Percentiles rank a stretch among this genome's conserved stretches.
These are phyloP conservation scores for Neuroterus valhalla DNA, from an alignment of 1,140 invertebrate genomes.

Conservation along the genomic window DNA sequence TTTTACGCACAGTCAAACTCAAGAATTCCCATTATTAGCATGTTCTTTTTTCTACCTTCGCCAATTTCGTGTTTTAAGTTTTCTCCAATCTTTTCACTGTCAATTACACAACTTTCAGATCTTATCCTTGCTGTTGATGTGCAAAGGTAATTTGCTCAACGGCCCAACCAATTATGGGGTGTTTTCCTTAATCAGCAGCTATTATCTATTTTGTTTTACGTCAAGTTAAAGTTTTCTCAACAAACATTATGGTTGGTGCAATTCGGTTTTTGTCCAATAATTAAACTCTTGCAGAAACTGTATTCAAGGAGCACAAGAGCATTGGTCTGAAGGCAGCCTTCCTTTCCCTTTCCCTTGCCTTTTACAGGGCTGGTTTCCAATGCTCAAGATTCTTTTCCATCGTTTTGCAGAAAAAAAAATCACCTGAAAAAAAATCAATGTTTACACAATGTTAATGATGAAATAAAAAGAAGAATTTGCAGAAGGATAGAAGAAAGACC, in stretches of 20 bases:
- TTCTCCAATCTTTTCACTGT: neutral
- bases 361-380: too few species aligned
- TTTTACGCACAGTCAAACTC: constrained; percentile 6
- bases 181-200: too few species aligned
- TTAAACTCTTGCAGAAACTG: too few species aligned
- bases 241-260: neutral
- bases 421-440: neutral
- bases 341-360: too few species aligned
- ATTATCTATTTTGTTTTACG: neutral
- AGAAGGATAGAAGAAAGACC: neutral
- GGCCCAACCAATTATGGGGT: too few species aligned
- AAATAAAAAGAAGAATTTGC: neutral
- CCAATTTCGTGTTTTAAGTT: constrained; percentile 5
- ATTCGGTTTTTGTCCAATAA: neutral
- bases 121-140: neutral
- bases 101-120: constrained; percentile 6
- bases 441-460: neutral
- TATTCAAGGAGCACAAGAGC: too few species aligned
- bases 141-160: too few species aligned
- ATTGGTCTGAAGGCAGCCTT: too few species aligned
- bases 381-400: neutral
- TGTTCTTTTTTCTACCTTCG: neutral
- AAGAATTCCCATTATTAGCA: neutral
- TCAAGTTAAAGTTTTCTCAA: neutral
- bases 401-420: neutral